phyloP scores from a whole-genome alignment of 2,113 vertebrate species.

The Festucalex cinctus region DNA sequence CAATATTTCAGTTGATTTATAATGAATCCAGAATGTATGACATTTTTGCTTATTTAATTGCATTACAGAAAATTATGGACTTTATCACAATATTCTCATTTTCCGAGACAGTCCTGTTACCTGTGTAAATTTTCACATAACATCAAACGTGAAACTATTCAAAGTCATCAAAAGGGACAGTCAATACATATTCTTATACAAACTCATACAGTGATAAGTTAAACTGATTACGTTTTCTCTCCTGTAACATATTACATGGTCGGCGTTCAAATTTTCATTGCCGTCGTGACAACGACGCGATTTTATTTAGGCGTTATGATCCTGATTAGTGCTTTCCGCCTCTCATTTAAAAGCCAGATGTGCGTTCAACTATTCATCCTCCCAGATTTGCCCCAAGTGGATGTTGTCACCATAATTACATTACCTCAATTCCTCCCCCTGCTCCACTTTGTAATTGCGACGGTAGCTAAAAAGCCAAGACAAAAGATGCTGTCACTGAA shows the following conservation, averaged over 20 bases:
- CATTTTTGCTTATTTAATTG: no score
- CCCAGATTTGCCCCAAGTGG: conserved; percentile 4
- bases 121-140: not conserved
- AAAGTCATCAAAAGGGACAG: not conserved
- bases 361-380: conserved; percentile 4
- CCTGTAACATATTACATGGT: conserved; percentile 40
- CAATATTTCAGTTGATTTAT: no score
- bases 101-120: no score
- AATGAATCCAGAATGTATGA: no score
- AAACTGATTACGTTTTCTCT: conserved; percentile 33
- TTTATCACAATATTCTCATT: no score
- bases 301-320: not conserved
- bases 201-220: conserved; percentile 9
- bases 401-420: conserved; percentile 7
- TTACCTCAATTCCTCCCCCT: conserved; percentile 6
- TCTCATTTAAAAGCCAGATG: conserved; percentile 11
- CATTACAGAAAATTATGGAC: no score
- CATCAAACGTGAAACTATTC: not conserved
- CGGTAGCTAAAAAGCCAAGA: conserved; percentile 4
- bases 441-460: conserved; percentile 1
- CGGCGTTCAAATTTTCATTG: not conserved
- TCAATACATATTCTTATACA: not conserved
- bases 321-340: conserved; percentile 1
- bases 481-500: conserved; percentile 2
- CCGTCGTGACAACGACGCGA: not conserved